phyloP scores from a whole-genome alignment of 1,140 invertebrate species.

The Drosophila nannoptera region DNA sequence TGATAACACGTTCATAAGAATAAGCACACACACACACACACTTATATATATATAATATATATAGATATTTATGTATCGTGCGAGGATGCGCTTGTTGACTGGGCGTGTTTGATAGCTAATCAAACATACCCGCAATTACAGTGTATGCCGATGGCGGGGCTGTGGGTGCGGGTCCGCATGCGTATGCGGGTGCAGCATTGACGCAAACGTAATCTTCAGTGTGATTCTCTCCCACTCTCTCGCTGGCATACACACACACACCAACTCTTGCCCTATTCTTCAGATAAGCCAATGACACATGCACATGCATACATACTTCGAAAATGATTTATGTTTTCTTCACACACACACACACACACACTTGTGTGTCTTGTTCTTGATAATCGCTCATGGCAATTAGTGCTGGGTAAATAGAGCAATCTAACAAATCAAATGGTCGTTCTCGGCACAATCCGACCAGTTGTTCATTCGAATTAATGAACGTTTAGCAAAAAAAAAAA shows the following conservation, averaged over 20 bases:
- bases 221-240: not conserved
- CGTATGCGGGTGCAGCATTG: conserved; percentile 36
- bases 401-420: conserved; percentile 30
- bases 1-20: conserved; percentile 20
- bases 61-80: too few relatives aligned
- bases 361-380: not conserved
- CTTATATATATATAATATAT: too few relatives aligned
- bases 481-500: not conserved
- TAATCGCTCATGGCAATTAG: conserved; percentile 39
- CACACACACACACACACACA: not conserved
- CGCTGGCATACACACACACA: not conserved
- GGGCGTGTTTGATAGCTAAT: conserved; percentile 19
- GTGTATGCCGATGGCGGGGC: not conserved
- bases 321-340: conserved; percentile 48
- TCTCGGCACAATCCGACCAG: not conserved
- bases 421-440: conserved; percentile 14
- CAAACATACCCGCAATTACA: conserved; percentile 27
- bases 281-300: conserved; percentile 27
- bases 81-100: conserved; percentile 4
- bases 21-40: too few relatives aligned
- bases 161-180: conserved; percentile 3
- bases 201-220: conserved; percentile 27
- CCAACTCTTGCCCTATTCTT: not conserved
- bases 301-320: conserved; percentile 3
- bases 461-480: conserved; percentile 43